A percentile compares a stretch with the other conserved stretches of the same genome.
phyloP scores from a whole-genome alignment of 1,140 invertebrate genomes.

The Helicoverpa zea region DNA sequence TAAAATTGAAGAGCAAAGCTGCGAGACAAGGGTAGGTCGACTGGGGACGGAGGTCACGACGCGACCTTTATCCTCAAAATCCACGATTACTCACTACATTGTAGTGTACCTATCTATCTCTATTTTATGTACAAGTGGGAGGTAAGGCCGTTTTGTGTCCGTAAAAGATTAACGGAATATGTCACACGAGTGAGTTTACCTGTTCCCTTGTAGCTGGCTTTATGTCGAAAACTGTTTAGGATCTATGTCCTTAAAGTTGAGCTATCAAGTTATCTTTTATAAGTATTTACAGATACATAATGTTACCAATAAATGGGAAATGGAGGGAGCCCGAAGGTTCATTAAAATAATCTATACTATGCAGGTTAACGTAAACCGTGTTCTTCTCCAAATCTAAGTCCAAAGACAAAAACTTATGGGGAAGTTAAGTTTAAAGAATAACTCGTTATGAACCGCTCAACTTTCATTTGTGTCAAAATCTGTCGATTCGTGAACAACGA shows the following conservation, averaged over 20 bases:
- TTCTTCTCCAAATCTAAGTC: no score
- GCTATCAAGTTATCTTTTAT: no score
- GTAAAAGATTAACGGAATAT: neutral
- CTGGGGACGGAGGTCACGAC: conserved; percentile 23
- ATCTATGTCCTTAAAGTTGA: no score
- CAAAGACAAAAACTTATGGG: neutral
- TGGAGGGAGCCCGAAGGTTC: no score
- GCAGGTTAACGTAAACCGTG: no score
- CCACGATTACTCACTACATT: conserved; percentile 3
- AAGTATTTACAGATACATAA: no score
- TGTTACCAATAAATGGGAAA: no score
- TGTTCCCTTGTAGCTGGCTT: no score
- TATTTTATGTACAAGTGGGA: neutral
- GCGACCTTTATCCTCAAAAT: conserved; percentile 14
- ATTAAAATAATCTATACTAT: no score
- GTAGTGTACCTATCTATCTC: conserved; percentile 17
- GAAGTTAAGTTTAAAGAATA: neutral
- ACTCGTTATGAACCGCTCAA: neutral
- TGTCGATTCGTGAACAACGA: conserved; percentile 14
- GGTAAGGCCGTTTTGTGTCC: neutral
- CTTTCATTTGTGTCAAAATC: neutral
- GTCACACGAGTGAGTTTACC: no score
- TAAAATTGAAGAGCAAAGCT: conserved; percentile 26
- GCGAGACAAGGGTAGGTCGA: conserved; percentile 32
- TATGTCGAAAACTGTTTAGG: no score